A percentile compares a stretch with the other conserved stretches of the same genome.
Evolutionary conservation across 1,140 invertebrate genomes (phyloP).

Genomic region (Megalopta genalis): DNA sequence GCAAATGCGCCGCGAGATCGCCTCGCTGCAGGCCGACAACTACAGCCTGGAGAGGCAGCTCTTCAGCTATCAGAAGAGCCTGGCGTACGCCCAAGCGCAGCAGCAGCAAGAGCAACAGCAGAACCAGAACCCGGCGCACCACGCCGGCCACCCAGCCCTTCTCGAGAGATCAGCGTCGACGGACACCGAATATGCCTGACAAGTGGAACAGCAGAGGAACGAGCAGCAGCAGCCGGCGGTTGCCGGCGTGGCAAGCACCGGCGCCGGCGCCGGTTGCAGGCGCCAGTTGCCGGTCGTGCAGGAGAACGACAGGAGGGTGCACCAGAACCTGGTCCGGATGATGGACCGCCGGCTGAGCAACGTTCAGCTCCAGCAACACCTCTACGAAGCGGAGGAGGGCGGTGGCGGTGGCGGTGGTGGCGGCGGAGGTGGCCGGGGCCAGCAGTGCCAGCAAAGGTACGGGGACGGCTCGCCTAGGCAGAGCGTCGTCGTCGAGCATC

Average conservation of each 20-base stretch:
- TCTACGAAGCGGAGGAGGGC: constrained; percentile 50
- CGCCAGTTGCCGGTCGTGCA: constrained; percentile 55
- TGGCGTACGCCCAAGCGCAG: constrained; percentile 86
- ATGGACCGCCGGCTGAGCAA: constrained; percentile 75
- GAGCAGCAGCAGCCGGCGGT: not conserved
- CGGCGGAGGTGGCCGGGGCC: not conserved
- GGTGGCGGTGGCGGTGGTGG: no score
- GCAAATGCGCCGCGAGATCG: constrained; percentile 93
- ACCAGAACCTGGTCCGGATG: constrained; percentile 71
- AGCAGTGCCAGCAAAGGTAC: constrained; percentile 35
- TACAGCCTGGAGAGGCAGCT: constrained; percentile 91
- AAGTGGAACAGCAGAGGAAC: constrained; percentile 65
- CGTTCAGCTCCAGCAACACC: constrained; percentile 66
- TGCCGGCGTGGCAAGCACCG: no score
- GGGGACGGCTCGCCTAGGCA: constrained; percentile 62
- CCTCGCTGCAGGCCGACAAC: constrained; percentile 91
- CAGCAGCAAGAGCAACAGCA: constrained; percentile 77
- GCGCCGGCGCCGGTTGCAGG: constrained; percentile 16
- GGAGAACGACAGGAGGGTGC: constrained; percentile 66
- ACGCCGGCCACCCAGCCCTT: constrained; percentile 68
- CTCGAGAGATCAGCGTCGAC: constrained; percentile 84
- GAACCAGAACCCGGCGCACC: constrained; percentile 73
- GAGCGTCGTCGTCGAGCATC: constrained; percentile 49
- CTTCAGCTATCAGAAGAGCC: constrained; percentile 92
- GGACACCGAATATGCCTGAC: constrained; percentile 88